Conservation (phyloP, 2,113 vertebrate species). For the Onychostruthus taczanowskii region DNA sequence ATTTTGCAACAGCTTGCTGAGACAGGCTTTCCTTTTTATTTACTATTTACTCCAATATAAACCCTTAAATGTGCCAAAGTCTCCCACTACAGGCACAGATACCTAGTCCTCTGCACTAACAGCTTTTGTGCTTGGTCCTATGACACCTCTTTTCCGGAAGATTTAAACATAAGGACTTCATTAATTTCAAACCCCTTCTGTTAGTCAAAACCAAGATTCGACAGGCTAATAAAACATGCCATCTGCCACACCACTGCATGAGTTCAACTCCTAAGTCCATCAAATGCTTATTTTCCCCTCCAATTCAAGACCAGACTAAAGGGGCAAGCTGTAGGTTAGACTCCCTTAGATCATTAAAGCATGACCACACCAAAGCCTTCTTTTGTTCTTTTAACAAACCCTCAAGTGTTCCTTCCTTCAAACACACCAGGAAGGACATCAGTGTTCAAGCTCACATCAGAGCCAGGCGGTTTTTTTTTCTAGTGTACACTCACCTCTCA, state of each 20-base stretch:
- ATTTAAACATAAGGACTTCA: background rate
- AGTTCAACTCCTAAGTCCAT: background rate
- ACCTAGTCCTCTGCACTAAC: background rate
- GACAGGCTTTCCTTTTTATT: background rate
- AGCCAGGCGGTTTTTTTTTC: background rate
- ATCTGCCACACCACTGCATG: rapidly evolving
- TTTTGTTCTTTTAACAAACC: background rate
- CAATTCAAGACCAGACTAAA: background rate
- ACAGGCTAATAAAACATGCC: background rate
- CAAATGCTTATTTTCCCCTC: background rate
- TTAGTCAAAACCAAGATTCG: background rate
- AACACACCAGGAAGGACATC: rapidly evolving
- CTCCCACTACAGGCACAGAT: background rate
- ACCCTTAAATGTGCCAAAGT: background rate
- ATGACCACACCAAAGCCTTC: background rate
- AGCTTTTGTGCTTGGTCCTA: background rate
- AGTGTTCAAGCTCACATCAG: background rate
- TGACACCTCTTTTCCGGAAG: background rate
- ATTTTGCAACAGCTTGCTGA: background rate
- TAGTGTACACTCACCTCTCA: background rate
- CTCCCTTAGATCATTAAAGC: background rate
- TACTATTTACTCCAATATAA: background rate
- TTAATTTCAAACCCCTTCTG: background rate
- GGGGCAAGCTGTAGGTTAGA: background rate
- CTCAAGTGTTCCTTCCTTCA: background rate